phyloP scores from a whole-genome alignment of 2,888 invertebrate genomes.

The Phragmatobia fuliginosa region DNA sequence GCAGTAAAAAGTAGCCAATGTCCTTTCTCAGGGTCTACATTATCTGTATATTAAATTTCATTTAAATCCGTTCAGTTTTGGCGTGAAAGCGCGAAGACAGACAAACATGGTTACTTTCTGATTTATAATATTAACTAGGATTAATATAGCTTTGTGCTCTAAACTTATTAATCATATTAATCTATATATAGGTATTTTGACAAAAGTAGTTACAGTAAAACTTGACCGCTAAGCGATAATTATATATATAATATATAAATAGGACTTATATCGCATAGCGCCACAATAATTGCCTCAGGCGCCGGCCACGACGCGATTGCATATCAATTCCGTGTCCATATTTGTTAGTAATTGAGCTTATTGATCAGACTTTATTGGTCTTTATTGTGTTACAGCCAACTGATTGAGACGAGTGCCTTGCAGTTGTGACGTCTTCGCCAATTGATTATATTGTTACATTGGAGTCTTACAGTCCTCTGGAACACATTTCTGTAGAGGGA shows the following conservation, averaged over 20 bases:
- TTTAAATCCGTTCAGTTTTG: too few relatives aligned
- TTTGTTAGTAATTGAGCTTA: conserved; percentile 77
- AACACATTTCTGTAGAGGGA: neutral
- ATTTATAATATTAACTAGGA: too few relatives aligned
- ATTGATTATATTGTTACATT: conserved; percentile 34
- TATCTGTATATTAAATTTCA: too few relatives aligned
- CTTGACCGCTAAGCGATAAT: neutral
- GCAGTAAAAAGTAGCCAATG: too few relatives aligned
- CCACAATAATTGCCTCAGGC: conserved; percentile 72
- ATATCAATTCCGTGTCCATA: conserved; percentile 75
- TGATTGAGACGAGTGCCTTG: conserved; percentile 65
- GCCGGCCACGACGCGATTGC: conserved; percentile 74
- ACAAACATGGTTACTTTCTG: too few relatives aligned
- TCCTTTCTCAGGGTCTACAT: too few relatives aligned
- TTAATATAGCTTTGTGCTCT: neutral
- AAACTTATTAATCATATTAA: neutral
- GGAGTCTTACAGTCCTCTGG: neutral
- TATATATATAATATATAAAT: neutral
- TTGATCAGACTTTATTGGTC: conserved; percentile 70
- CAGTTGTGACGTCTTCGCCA: conserved; percentile 53
- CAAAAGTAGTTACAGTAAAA: neutral
- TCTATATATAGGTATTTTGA: too few relatives aligned
- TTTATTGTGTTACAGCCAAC: conserved; percentile 71
- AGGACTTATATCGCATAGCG: conserved; percentile 51
- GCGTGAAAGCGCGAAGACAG: too few relatives aligned